Conservation (phyloP, 2,888 invertebrate genomes). For the Ptychoptera albimana region DNA sequence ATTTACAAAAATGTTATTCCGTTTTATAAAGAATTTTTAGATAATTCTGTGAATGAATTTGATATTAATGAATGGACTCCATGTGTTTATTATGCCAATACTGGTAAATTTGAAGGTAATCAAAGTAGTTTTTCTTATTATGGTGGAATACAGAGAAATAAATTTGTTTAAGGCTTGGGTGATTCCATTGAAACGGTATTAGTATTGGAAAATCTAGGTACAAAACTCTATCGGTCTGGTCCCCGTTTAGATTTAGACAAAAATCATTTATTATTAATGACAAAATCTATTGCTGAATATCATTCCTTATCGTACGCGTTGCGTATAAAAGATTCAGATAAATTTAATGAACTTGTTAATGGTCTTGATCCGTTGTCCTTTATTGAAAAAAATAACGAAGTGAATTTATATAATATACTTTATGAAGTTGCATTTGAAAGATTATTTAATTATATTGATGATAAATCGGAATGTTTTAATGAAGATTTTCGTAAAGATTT, state of each 20-base stretch:
- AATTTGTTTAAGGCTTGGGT: conserved; percentile 5
- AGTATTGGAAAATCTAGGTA: conserved; percentile 22
- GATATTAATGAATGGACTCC: conserved; percentile 18
- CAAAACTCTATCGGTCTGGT: conserved; percentile 21
- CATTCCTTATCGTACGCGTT: conserved; percentile 24
- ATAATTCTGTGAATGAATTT: conserved; percentile 10
- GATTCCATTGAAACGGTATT: conserved; percentile 18
- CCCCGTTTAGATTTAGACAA: conserved; percentile 20
- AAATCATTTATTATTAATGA: conserved; percentile 21
- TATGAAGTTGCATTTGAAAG: conserved; percentile 23
- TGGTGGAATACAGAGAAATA: background rate
- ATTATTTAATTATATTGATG: conserved; percentile 22
- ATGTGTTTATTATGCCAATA: conserved; percentile 18
- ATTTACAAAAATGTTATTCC: conserved; percentile 22
- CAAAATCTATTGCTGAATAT: conserved; percentile 18
- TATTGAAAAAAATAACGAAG: conserved; percentile 1
- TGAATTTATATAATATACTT: conserved; percentile 14
- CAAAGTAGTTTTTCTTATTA: background rate
- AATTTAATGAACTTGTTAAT: conserved; percentile 16
- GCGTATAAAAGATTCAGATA: conserved; percentile 16
- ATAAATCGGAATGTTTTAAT: background rate
- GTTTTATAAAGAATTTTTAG: conserved; percentile 18
- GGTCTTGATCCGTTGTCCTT: conserved; percentile 20
- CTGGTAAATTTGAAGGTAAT: conserved; percentile 20
- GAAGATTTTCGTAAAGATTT: conserved; percentile 13